Evolutionary conservation across 1,140 invertebrate genomes (phyloP), one percentile per base, ranked within the genome.

Genomic region (Temnothorax longispinosus): DNA sequence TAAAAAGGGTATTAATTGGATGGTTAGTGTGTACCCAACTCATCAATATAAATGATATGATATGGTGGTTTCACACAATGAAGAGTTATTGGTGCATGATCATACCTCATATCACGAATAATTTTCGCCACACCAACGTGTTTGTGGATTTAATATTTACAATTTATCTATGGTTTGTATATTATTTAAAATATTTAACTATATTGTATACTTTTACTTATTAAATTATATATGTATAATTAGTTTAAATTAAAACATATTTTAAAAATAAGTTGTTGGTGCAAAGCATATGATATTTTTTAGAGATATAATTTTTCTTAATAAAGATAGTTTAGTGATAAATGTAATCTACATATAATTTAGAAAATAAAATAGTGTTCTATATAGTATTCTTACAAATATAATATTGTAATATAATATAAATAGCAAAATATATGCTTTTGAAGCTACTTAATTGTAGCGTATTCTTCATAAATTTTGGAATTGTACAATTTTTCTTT

Each of bases 101-200:
- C 41, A 0, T 72, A 32, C 11, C 35, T 5, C 69, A 32, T n/a
- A 18, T 81, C 5, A 0, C 4, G 7, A 78, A 78, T 2, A 2
- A 21, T 35, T 7, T 13, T 13, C 13, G 35, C 3, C 11, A 78
- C 1, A 27, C 32, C 27, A 78, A 47, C 1, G 21, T 64, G 2
- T 35, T 78, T 35, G 5, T 64, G 41, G 41, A 64, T 64, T 50
- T 65, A 44, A 2, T 78, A 47, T 64, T 64, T 50, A 5, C 15
- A 6, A 78, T 3, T 50, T 32, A 35, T 38, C 10, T 75, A 2
- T 75, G 71, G 71, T 78, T 44, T 56, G 35, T 67, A 56, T 56
- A 56, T 56, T 56, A 47, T 27, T 21, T 13, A 13, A 21, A 35
- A 35, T 27, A 56, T 41, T 10, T 15, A 27, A 27, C 56, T 7